phyloP scores from a whole-genome alignment of 2,113 vertebrate species.

The Dasyprocta punctata region DNA sequence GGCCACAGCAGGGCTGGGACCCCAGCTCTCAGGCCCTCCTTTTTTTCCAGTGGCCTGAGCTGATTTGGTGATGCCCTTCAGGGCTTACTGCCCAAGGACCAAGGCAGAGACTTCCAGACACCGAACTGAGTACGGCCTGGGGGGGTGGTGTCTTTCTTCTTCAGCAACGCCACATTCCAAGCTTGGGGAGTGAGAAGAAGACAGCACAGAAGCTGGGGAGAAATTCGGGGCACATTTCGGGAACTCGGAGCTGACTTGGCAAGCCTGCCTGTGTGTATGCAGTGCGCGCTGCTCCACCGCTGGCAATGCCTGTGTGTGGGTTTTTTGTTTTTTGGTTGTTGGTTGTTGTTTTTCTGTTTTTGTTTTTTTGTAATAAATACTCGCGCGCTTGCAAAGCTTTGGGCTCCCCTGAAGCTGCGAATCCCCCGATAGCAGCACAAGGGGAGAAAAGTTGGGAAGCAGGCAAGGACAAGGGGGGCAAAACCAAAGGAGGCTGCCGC shows the following conservation, averaged over 20 bases:
- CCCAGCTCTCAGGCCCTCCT: not conserved
- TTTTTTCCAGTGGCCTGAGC: conserved; percentile 32
- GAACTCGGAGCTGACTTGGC: not conserved
- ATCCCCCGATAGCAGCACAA: conserved; percentile 76
- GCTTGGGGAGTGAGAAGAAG: conserved; percentile 4
- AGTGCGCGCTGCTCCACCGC: not conserved
- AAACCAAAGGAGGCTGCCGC: conserved; percentile 79
- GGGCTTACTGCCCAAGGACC: not conserved
- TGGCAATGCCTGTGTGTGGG: conserved; percentile 28
- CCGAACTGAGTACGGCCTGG: not conserved
- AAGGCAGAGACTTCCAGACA: conserved; percentile 26
- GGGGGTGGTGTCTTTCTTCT: conserved; percentile 46
- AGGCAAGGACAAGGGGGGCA: conserved; percentile 75
- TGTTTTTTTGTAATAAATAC: conserved; percentile 74
- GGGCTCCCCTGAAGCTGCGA: conserved; percentile 83
- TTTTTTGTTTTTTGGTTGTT: not conserved
- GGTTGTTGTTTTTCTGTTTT: not conserved
- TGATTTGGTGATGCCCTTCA: conserved; percentile 44
- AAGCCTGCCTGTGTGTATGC: conserved; percentile 30
- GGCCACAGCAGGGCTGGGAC: not conserved
- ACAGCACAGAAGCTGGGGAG: not conserved
- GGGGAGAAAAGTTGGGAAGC: conserved; percentile 78
- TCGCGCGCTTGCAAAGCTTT: conserved; percentile 79
- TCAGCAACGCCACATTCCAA: not conserved
- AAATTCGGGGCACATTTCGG: conserved; percentile 22